Conservation (phyloP, 2,888 invertebrate genomes). For the Rhaphigaster nebulosa region DNA sequence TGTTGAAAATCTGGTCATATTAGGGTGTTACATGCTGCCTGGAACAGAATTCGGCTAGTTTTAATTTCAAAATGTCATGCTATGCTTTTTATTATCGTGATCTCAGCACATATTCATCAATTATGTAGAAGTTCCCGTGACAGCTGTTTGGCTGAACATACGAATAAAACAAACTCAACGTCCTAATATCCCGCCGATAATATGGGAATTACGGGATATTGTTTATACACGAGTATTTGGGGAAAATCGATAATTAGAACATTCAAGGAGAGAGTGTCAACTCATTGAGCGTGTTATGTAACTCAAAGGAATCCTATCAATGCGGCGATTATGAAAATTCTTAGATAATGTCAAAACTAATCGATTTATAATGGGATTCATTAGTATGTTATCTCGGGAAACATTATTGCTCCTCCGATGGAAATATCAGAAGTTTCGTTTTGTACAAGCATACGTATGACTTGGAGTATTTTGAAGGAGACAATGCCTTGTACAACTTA, state of each 20-base stretch:
- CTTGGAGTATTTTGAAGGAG: neutral
- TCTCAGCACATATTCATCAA: too few relatives aligned
- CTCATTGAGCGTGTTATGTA: neutral
- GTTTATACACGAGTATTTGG: neutral
- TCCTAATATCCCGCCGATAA: neutral
- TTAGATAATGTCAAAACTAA: slow-evolving; percentile 25
- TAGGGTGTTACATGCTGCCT: too few relatives aligned
- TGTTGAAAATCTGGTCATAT: too few relatives aligned
- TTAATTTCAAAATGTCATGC: too few relatives aligned
- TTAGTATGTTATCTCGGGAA: neutral
- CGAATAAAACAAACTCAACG: neutral
- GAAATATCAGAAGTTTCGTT: neutral
- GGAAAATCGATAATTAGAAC: neutral
- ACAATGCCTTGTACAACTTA: neutral
- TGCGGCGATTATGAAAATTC: neutral
- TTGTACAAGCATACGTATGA: neutral
- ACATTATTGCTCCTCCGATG: neutral
- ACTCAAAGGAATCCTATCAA: neutral
- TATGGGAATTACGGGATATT: neutral
- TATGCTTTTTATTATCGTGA: too few relatives aligned
- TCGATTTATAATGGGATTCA: slow-evolving; percentile 11
- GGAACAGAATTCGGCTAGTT: too few relatives aligned
- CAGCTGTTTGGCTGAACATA: neutral
- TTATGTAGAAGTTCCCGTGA: too few relatives aligned
- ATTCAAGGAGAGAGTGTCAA: slow-evolving; percentile 3